Evolutionary conservation across 2,113 vertebrate genomes (phyloP).

Genomic region (Cariama cristata): DNA sequence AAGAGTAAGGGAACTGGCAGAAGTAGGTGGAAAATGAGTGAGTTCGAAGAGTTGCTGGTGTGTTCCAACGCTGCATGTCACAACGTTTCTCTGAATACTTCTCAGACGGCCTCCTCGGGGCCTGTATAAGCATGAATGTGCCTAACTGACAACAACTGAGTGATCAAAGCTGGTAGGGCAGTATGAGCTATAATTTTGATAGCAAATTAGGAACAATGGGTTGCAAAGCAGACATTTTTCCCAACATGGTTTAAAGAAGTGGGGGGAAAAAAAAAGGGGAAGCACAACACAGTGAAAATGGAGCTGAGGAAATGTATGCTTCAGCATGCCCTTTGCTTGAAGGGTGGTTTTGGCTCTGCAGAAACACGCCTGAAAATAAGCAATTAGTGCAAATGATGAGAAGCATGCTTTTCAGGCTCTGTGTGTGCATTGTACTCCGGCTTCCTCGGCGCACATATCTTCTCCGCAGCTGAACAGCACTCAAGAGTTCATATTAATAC

Average conservation of each 20-base stretch:
- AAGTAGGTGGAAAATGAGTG: not conserved
- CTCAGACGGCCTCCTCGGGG: accelerated
- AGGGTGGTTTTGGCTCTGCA: not conserved
- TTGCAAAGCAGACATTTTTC: not conserved
- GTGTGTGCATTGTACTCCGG: not conserved
- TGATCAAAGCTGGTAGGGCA: not conserved
- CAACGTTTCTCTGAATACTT: not conserved
- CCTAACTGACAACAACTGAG: not conserved
- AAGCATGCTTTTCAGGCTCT: not conserved
- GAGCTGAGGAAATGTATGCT: not conserved
- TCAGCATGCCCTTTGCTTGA: not conserved
- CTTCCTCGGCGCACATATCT: not conserved
- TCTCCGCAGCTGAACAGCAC: not conserved
- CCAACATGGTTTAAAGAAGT: not conserved
- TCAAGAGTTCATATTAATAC: not conserved
- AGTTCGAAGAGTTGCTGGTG: not conserved
- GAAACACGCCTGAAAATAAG: not conserved
- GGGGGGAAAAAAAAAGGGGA: accelerated
- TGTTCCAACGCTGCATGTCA: not conserved
- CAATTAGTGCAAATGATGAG: not conserved
- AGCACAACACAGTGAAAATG: not conserved
- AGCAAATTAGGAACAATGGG: not conserved
- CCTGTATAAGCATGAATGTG: not conserved
- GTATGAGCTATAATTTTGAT: not conserved
- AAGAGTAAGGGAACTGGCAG: not conserved